Conservation (phyloP, 2,797 vertebrate species). For the Stomatorhinus walkeri region DNA sequence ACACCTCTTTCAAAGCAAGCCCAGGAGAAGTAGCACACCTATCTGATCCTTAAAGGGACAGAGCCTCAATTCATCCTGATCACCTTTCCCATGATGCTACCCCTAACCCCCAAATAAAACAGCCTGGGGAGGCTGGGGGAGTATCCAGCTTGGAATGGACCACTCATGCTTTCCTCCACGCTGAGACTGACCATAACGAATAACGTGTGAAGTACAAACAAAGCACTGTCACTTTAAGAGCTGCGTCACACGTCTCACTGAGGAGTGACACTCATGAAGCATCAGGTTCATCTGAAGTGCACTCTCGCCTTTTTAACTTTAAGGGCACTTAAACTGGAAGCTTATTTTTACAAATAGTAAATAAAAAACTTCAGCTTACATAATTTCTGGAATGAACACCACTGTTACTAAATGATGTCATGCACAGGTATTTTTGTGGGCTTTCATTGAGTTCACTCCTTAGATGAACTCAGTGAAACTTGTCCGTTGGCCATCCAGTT, state of each 20-base stretch:
- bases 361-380: background rate
- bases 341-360: background rate
- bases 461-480: background rate
- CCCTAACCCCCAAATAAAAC: background rate
- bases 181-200: background rate
- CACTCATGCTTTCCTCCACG: background rate
- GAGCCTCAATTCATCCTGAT: background rate
- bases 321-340: background rate
- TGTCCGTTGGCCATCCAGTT: slow-evolving; percentile 32
- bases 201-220: background rate
- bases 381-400: background rate
- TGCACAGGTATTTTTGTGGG: background rate
- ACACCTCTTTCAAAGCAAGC: background rate
- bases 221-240: background rate
- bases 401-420: background rate
- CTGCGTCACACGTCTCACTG: background rate
- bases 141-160: background rate
- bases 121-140: background rate
- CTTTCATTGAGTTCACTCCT: background rate
- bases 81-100: background rate
- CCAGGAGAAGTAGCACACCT: background rate
- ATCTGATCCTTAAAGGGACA: background rate
- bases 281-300: background rate
- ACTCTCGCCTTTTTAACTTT: background rate
- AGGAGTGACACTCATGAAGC: background rate